These are phyloP conservation scores for Corythornis cristatus DNA, from an alignment of 2,113 vertebrate species.

Conservation along the genomic window DNA sequence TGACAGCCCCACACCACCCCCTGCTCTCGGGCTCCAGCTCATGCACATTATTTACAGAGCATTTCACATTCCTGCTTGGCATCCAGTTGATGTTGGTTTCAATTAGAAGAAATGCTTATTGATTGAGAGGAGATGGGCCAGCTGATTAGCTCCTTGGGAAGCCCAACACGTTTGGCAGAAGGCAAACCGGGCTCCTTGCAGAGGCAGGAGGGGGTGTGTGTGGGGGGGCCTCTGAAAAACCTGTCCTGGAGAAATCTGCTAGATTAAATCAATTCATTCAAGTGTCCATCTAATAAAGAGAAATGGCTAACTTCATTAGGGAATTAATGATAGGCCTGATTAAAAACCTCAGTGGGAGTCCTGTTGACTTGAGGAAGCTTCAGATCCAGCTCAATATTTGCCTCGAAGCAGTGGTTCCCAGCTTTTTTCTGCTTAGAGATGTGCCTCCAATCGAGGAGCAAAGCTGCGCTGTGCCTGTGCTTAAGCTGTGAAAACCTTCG, in stretches of 20 bases:
- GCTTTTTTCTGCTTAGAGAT: background rate
- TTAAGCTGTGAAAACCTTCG: background rate
- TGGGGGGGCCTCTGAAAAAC: conserved; percentile 10
- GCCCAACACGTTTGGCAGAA: background rate
- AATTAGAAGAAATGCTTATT: conserved; percentile 66
- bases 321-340: conserved; percentile 5
- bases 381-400: background rate
- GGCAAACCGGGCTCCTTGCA: background rate
- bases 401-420: background rate
- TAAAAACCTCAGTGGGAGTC: conserved; percentile 12
- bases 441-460: background rate
- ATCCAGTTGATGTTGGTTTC: conserved; percentile 50
- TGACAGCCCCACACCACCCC: conserved; percentile 1
- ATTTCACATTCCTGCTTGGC: conserved; percentile 34
- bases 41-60: conserved; percentile 33
- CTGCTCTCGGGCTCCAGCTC: conserved; percentile 12
- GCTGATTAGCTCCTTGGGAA: conserved; percentile 49
- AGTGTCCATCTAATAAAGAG: conserved; percentile 28
- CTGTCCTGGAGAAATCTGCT: background rate
- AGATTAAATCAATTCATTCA: conserved; percentile 38
- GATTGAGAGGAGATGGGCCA: conserved; percentile 22
- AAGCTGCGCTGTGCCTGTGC: background rate
- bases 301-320: conserved; percentile 29
- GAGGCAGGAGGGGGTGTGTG: background rate
- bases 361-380: background rate